Evolutionary conservation across 2,113 vertebrate species (phyloP).

Genomic region (Scopus umbretta): DNA sequence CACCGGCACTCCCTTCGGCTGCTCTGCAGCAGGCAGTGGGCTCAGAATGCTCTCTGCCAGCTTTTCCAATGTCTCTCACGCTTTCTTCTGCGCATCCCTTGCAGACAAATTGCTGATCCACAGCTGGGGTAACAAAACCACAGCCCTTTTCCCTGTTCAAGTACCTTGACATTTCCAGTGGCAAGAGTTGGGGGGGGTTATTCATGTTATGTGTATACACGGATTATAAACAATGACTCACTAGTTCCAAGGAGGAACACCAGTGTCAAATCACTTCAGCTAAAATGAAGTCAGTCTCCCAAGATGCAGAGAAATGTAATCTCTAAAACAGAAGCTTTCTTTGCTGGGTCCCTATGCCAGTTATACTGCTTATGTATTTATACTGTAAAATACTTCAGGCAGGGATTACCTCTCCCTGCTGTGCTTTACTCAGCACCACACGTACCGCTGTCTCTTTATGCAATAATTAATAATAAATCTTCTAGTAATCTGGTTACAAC

Average conservation of each 20-base stretch:
- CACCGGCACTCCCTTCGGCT: not conserved
- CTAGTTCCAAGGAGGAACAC: not conserved
- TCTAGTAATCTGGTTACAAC: not conserved
- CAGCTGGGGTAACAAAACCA: not conserved
- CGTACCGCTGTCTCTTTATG: not conserved
- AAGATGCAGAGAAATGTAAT: not conserved
- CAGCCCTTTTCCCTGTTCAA: not conserved
- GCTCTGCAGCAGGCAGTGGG: not conserved
- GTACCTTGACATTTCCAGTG: not conserved
- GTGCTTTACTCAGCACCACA: not conserved
- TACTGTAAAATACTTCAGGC: not conserved
- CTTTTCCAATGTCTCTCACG: not conserved
- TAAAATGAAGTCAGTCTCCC: not conserved
- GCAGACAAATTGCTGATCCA: not conserved
- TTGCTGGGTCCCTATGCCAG: not conserved
- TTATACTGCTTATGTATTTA: not conserved
- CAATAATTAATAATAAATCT: constrained; percentile 3
- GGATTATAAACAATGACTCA: not conserved
- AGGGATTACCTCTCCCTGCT: not conserved
- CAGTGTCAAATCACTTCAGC: not conserved
- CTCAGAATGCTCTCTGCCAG: not conserved
- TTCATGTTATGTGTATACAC: not conserved
- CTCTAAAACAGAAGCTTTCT: not conserved
- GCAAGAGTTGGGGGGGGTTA: not conserved
- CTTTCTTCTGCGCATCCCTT: not conserved